Conservation (phyloP, 1,140 invertebrate genomes). For the Rhynchophorus ferrugineus region DNA sequence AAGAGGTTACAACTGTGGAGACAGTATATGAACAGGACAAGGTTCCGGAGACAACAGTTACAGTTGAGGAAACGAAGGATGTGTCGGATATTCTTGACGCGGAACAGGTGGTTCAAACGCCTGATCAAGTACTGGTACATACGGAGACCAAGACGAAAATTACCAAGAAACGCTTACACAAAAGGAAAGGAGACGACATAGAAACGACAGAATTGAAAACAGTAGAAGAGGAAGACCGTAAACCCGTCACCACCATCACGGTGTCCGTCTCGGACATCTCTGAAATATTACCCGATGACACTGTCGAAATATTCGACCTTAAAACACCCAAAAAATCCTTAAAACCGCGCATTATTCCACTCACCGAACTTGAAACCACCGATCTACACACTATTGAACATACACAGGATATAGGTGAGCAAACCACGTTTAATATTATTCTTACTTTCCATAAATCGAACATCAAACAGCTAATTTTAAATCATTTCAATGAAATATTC, state of each 20-base stretch:
- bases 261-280: constrained; percentile 7
- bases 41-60: constrained; percentile 36
- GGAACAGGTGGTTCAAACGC: constrained; percentile 21
- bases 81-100: constrained; percentile 32
- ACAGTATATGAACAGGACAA: constrained; percentile 38
- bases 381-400: constrained; percentile 29
- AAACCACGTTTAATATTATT: constrained; percentile 11
- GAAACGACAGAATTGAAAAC: constrained; percentile 36
- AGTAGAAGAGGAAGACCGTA: constrained; percentile 35
- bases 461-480: too few relatives aligned
- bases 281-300: constrained; percentile 13
- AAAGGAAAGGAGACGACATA: constrained; percentile 33
- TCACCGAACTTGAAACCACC: constrained; percentile 22
- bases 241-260: constrained; percentile 35
- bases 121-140: constrained; percentile 41
- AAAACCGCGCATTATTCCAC: constrained; percentile 10
- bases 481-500: too few relatives aligned
- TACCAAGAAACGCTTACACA: constrained; percentile 37
- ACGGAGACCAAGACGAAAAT: constrained; percentile 33
- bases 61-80: constrained; percentile 19
- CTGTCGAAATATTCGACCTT: constrained; percentile 3
- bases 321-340: constrained; percentile 15
- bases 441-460: background rate
- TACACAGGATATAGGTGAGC: constrained; percentile 29
- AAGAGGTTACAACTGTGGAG: constrained; percentile 34